Evolutionary conservation across 2,113 vertebrate species (phyloP).

Genomic region (Chloropsis cyanopogon): DNA sequence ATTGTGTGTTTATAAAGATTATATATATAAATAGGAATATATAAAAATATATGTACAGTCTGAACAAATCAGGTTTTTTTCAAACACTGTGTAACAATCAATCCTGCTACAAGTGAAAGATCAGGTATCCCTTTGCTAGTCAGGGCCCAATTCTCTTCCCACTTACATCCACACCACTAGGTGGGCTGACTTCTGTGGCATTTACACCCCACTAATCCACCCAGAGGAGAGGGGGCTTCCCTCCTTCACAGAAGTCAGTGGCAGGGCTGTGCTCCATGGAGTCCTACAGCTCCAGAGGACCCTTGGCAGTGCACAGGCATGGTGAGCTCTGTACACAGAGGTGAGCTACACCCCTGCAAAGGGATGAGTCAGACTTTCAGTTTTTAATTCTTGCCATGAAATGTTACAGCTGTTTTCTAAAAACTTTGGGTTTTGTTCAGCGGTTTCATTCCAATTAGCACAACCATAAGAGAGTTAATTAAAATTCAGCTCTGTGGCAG

Average conservation of each 20-base stretch:
- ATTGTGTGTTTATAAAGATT: constrained; percentile 37
- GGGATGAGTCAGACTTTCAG: background rate
- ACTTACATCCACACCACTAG: background rate
- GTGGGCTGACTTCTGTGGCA: background rate
- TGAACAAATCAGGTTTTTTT: constrained; percentile 51
- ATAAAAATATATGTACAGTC: constrained; percentile 16
- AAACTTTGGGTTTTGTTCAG: background rate
- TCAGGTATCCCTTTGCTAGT: constrained; percentile 1
- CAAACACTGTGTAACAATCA: constrained; percentile 65
- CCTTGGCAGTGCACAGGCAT: background rate
- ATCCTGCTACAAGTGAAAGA: constrained; percentile 19
- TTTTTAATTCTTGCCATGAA: background rate
- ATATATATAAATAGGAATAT: constrained; percentile 53
- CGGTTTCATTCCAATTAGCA: background rate
- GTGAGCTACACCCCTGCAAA: background rate
- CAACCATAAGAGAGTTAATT: background rate
- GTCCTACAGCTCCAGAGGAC: background rate
- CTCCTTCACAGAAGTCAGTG: background rate
- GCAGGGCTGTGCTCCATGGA: background rate
- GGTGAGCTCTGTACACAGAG: background rate
- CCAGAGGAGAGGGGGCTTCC: background rate
- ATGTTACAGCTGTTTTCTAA: constrained; percentile 16
- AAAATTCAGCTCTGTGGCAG: background rate
- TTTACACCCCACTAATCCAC: background rate
- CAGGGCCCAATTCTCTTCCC: constrained; percentile 36